A percentile compares a stretch with the other conserved stretches of the same genome.
Evolutionary conservation across 2,113 vertebrate genomes (phyloP).

Genomic region (Mugil cephalus): DNA sequence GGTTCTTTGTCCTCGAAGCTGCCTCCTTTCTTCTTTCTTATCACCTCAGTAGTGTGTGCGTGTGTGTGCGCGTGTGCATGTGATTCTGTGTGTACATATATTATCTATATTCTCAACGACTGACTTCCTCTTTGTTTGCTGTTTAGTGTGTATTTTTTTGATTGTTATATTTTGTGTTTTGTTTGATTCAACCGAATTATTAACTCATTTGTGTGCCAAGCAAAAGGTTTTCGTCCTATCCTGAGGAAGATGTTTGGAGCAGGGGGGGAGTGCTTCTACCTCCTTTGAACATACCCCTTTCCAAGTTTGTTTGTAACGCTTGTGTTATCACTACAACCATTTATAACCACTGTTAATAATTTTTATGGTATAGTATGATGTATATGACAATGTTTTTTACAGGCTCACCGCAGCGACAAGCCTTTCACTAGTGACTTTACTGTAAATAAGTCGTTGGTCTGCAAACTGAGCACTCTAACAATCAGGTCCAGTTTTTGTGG

Average conservation of each 20-base stretch:
- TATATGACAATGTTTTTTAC: constrained; percentile 68
- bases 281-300: constrained; percentile 3
- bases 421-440: constrained; percentile 73
- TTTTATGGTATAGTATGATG: constrained; percentile 62
- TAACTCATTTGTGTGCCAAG: constrained; percentile 55
- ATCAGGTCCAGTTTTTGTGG: constrained; percentile 71
- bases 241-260: constrained; percentile 19
- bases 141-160: background rate
- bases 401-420: constrained; percentile 60
- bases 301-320: constrained; percentile 46
- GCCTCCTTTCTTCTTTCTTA: constrained; percentile 21
- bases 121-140: constrained; percentile 4
- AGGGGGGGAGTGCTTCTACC: background rate
- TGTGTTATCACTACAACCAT: constrained; percentile 59
- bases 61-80: constrained; percentile 7
- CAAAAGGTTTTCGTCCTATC: constrained; percentile 24
- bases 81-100: constrained; percentile 35
- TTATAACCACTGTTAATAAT: constrained; percentile 80
- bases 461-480: constrained; percentile 67
- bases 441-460: constrained; percentile 68
- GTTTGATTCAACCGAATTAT: constrained; percentile 42
- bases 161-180: constrained; percentile 6
- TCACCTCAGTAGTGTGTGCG: constrained; percentile 43
- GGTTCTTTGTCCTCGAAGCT: constrained; percentile 45
- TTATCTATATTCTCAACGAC: constrained; percentile 33